Base-by-base conservation (phyloP, 2,797 vertebrate species). In the Macropus fuliginosus region DNA sequence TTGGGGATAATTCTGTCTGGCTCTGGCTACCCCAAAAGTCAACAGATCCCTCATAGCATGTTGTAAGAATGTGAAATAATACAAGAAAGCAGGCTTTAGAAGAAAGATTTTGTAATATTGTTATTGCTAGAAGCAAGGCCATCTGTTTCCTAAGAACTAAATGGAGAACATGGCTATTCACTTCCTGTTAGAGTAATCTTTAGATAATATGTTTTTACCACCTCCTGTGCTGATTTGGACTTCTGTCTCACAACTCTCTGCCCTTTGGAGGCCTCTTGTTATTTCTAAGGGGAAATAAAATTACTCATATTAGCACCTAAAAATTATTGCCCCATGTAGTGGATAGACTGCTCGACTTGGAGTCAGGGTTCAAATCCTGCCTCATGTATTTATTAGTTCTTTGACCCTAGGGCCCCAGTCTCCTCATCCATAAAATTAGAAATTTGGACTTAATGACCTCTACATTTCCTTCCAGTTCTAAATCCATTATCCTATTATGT, bases 71-170 rank as follows among this genome's bases (percentile, higher is more conserved):
- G 50, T 55, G 90, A 93, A 66, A 93, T 56, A 95, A 96, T 94
- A 95, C 94, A 92, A 97, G 93, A 54, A 94, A 92, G 55, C 89
- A 57, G 56, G 92, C 94, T 96, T 97, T 95, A 92, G 97, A 96
- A 93, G 91, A 55, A 94, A 97, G 92, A 55, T 94, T 93, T 94
- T 90, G 90, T 93, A 95, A 96, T 94, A 96, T 96, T 97, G 96
- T 97, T 97, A 96, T 96, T 97, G 95, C 92, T 56, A 95, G 55
- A 90, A 95, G 46, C 92, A 81, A 74, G 91, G 92, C 95, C 97
- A 97, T 97, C 97, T 97, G 94, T 95, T 96, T 96, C 91, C 62
- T 90, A 95, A 95, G 90, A 96, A 94, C 91, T 97, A 56, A 93
- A 97, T 95, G 91, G 94, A 97, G 96, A 97, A 96, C 94, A 97